These are phyloP conservation scores for Troglohyphantes excavatus DNA, from an alignment of 2,888 invertebrate genomes.

Conservation along the genomic window DNA sequence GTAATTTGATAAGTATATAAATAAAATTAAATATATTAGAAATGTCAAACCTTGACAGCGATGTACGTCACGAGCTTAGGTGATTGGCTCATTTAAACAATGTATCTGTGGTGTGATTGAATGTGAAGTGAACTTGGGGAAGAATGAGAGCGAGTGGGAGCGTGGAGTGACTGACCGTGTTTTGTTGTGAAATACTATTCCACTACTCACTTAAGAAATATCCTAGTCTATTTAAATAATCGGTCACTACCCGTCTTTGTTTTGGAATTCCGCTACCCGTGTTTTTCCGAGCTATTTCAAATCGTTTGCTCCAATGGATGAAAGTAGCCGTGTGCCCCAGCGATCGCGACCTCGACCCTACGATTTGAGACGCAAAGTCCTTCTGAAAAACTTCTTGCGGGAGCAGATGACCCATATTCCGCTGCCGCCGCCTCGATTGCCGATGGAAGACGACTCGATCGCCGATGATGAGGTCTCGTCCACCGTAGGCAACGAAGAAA, in stretches of 20 bases:
- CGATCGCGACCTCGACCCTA: conserved; percentile 56
- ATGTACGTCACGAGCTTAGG: neutral
- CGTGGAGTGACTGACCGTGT: neutral
- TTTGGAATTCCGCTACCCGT: neutral
- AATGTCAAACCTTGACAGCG: neutral
- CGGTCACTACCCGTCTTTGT: neutral
- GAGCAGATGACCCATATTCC: conserved; percentile 70
- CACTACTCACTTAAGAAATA: neutral
- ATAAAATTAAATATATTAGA: neutral
- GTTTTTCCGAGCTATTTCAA: neutral
- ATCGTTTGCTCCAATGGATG: conserved; percentile 24
- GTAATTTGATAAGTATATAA: neutral
- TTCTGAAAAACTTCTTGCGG: conserved; percentile 70
- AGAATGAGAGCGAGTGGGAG: neutral
- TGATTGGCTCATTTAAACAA: conserved; percentile 70
- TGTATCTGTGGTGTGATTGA: conserved; percentile 19
- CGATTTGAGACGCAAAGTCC: conserved; percentile 71
- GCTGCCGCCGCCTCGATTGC: neutral
- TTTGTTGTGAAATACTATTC: neutral
- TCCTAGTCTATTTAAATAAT: neutral
- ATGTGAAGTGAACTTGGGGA: neutral
- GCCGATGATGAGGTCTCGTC: neutral
- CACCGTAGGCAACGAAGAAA: neutral
- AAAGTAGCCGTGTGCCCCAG: conserved; percentile 28
- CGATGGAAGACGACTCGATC: neutral